These are phyloP conservation scores for Varanus salvator DNA, from an alignment of 2,113 vertebrate species.

Conservation along the genomic window DNA sequence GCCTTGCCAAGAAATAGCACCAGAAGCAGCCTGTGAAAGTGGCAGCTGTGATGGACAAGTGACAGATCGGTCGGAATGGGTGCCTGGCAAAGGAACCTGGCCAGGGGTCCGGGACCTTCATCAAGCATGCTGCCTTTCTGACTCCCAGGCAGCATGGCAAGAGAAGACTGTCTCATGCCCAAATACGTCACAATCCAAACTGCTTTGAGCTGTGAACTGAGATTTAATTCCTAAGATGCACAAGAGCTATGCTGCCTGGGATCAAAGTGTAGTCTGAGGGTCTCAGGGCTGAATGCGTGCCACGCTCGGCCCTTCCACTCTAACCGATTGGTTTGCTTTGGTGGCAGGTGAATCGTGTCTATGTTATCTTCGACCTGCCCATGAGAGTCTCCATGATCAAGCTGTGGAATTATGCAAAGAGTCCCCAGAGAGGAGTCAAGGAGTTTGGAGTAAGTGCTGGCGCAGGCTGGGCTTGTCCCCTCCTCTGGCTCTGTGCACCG, in stretches of 20 bases:
- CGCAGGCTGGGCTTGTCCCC: slow-evolving; percentile 31
- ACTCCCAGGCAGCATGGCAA: background rate
- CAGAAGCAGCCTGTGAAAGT: background rate
- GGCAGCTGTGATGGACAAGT: background rate
- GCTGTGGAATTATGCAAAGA: slow-evolving; percentile 98
- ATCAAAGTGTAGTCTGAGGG: background rate
- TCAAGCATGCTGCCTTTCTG: background rate
- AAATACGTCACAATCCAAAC: background rate
- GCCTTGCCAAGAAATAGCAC: background rate
- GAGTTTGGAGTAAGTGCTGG: slow-evolving; percentile 92
- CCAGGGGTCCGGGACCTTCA: too few relatives aligned
- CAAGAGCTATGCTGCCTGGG: background rate
- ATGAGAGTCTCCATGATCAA: slow-evolving; percentile 97
- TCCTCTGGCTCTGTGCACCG: background rate
- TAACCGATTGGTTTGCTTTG: slow-evolving; percentile 41
- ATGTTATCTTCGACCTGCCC: slow-evolving; percentile 95
- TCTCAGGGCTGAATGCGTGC: background rate
- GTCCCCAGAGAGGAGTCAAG: slow-evolving; percentile 92
- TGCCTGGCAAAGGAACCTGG: too few relatives aligned
- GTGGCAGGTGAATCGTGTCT: slow-evolving; percentile 92
- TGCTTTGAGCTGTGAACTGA: background rate
- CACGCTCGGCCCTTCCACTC: slow-evolving; percentile 6
- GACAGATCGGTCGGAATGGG: too few relatives aligned
- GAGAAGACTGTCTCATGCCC: background rate
- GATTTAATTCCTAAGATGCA: background rate